These are phyloP conservation scores for Dasyprocta punctata DNA, from an alignment of 2,113 vertebrate species.

Conservation along the genomic window DNA sequence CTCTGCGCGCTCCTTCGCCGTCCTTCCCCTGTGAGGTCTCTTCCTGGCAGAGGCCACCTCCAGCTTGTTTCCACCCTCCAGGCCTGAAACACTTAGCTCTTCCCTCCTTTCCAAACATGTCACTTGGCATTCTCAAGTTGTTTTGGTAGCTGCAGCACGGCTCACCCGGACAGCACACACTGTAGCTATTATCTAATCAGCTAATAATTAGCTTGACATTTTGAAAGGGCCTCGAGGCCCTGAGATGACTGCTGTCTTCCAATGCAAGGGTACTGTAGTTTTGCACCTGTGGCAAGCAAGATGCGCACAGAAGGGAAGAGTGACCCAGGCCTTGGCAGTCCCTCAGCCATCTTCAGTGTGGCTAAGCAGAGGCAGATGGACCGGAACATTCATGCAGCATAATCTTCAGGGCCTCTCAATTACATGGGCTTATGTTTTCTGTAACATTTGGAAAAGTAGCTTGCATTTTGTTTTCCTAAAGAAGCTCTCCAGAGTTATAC, in stretches of 20 bases:
- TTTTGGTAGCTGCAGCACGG: background rate
- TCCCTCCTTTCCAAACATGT: background rate
- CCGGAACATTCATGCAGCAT: background rate
- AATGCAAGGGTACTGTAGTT: background rate
- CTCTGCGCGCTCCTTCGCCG: accelerated
- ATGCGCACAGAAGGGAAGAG: background rate
- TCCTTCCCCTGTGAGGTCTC: background rate
- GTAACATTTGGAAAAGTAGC: background rate
- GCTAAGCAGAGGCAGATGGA: background rate
- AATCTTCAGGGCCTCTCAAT: background rate
- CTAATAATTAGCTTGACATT: slow-evolving; percentile 72
- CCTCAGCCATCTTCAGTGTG: background rate
- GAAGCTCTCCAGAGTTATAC: background rate
- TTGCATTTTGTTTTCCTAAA: background rate
- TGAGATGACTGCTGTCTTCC: slow-evolving; percentile 17
- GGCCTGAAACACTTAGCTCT: background rate
- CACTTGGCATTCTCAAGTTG: background rate
- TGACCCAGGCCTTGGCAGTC: background rate
- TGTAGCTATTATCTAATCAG: slow-evolving; percentile 60
- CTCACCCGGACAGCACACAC: slow-evolving; percentile 33
- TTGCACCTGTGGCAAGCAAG: background rate
- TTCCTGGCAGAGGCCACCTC: background rate
- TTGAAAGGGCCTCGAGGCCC: slow-evolving; percentile 19
- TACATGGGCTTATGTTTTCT: background rate
- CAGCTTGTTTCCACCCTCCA: background rate